These are phyloP conservation scores for Parnassius apollo DNA, from an alignment of 2,888 invertebrate species.

Conservation along the genomic window DNA sequence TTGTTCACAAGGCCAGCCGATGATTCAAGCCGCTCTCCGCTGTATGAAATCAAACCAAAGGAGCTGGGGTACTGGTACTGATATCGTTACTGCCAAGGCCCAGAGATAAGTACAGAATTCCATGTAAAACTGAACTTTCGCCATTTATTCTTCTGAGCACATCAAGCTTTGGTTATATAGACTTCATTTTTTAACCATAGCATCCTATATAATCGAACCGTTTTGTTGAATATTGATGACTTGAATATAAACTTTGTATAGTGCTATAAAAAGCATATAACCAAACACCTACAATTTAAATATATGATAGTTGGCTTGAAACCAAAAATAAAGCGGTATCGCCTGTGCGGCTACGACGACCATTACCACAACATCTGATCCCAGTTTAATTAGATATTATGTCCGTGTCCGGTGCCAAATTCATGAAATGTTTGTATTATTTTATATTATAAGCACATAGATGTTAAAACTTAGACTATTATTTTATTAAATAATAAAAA, in stretches of 20 bases:
- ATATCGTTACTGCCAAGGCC: no score
- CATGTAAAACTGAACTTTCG: no score
- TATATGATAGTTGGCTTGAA: slow-evolving; percentile 23
- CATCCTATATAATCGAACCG: no score
- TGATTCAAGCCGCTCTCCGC: no score
- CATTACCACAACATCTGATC: slow-evolving; percentile 31
- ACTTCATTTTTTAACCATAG: no score
- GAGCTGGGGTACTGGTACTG: no score
- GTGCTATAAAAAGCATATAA: background rate
- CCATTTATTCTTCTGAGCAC: no score
- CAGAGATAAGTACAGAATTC: no score
- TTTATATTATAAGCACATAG: slow-evolving; percentile 8
- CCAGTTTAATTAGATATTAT: slow-evolving; percentile 31
- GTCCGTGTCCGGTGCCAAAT: slow-evolving; percentile 27
- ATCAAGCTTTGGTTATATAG: no score
- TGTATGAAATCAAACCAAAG: no score
- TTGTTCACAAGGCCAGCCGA: no score
- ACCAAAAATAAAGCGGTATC: slow-evolving; percentile 26
- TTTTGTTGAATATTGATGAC: background rate
- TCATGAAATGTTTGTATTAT: slow-evolving; percentile 22
- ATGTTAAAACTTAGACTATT: background rate
- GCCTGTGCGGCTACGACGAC: slow-evolving; percentile 18
- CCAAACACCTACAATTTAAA: slow-evolving; percentile 16
- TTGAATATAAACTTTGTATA: background rate
- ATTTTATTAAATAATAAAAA: no score